Evolutionary conservation across 2,888 invertebrate species (phyloP), one percentile per base, ranked within the genome.

Genomic region (Allygus modestus): DNA sequence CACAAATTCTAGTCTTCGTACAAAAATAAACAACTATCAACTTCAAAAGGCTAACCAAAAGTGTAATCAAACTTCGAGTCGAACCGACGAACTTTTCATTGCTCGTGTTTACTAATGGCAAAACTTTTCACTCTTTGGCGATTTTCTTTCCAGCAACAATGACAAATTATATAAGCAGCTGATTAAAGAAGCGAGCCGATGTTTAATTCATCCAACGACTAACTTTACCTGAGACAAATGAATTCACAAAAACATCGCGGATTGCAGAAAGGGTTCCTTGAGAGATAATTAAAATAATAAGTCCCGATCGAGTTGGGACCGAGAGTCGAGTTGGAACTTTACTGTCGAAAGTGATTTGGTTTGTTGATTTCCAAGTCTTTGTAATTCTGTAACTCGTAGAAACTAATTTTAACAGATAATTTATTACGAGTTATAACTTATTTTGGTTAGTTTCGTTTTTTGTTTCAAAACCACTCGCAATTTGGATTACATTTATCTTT

Each of bases 211-310:
- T 58, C 79, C 33, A 58, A 31, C 23, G 31, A 28, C 79, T 5
- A 77, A 79, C 79, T 79, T 79, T 79, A 79, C 79, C 79, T 79
- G 79, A n/a, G 33, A 79, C 58, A 58, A 77, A 73, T 73, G 9
- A 73, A 73, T 73, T 41, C 73, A 41, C 73, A 73, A 77, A 77
- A 77, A 79, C 51, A 79, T 20, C 46, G 77, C 51, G 77, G 1
- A 46, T 28, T 9, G 17, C 20, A 33, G 58, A 31, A 79, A 79
- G 79, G 79, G 79, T 79, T 79, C 20, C 26, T 51, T 12, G 5
- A 15, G 54, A 23, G 31, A 54, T 77, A 12, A 77, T 58, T 79
- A 58, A 79, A 79, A 79, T 79, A 58, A 58, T 77, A 73, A 73
- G 33, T 73, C 46, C 20, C 41, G 73, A 73, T 73, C 37, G 73